Base-by-base conservation (phyloP, 2,797 vertebrate species). In the Microtus agrestis region DNA sequence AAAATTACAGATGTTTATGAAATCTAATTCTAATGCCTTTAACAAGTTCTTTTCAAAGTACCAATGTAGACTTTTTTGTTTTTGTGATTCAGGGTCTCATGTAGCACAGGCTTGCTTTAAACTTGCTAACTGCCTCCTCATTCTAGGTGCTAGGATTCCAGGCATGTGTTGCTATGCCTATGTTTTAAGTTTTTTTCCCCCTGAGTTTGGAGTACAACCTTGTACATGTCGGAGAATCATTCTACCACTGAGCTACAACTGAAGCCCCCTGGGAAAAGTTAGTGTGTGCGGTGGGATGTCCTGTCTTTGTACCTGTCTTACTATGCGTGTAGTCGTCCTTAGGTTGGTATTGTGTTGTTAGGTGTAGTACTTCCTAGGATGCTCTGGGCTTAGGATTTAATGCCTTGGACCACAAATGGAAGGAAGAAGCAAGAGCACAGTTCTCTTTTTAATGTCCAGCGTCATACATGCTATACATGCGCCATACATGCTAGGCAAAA, bases 1-100 rank as follows among this genome's bases (percentile, higher is more conserved):
- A 71, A 96, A 69, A 34, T 95, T 54, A 54, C 3, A 85, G 15
- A 61, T 91, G 23, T 46, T 95, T 92, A 21, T 93, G 71, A 77
- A 91, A 67, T 94, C 6, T 2, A 87, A 4, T 63, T 59, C 73
- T 63, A 67, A 29, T 76, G 81, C 3, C 40, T 89, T 67, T n/a
- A 65, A n/a, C 84, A 77, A 1, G 73, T 87, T 51, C 31, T 91
- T 27, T 96, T 91, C 31, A 67, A 48, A 89, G 73, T 54, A 54
- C 85, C 34, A n/a, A 6, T 73, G 3, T 34, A 37, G 76, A 78
- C 93, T 31, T 77, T 48, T n/a, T n/a, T 69, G 63, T 17, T 34
- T 56, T 46, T 67, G 67, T 73, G 34, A 56, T 29, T 87, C 9
- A 27, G 34, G 48, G 54, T 91, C 95, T 95, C 87, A 37, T 59